These are phyloP conservation scores for Pristionchus fissidentatus DNA, from an alignment of 2,888 invertebrate genomes.

Conservation along the genomic window DNA sequence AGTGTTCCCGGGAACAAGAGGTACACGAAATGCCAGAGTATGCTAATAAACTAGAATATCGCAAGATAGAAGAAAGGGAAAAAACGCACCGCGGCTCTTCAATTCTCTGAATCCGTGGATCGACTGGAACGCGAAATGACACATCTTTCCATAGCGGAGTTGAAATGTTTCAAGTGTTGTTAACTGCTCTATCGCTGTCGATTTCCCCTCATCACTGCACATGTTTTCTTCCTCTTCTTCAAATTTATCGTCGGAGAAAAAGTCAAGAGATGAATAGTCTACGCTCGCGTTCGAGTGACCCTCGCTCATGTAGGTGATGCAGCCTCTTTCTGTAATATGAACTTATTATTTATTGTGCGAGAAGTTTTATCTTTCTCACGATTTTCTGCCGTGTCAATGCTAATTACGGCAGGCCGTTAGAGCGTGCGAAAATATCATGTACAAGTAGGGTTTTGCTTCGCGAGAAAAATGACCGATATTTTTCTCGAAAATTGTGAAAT, in stretches of 20 bases:
- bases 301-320: slow-evolving; percentile 11
- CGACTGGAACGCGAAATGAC: neutral
- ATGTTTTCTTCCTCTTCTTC: neutral
- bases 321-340: neutral
- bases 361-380: neutral
- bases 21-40: too few relatives aligned
- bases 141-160: neutral
- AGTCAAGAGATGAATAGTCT: neutral
- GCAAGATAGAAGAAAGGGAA: too few relatives aligned
- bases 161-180: neutral
- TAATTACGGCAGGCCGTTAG: too few relatives aligned
- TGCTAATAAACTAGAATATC: too few relatives aligned
- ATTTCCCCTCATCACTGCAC: neutral
- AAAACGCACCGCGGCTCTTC: neutral
- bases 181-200: neutral
- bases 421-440: too few relatives aligned
- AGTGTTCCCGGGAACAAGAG: too few relatives aligned
- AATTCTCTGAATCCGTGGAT: neutral
- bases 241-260: neutral
- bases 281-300: neutral
- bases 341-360: too few relatives aligned
- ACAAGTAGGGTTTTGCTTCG: too few relatives aligned
- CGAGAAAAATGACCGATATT: too few relatives aligned
- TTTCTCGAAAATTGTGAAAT: too few relatives aligned
- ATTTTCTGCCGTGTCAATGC: neutral